Evolutionary conservation across 2,888 invertebrate genomes (phyloP), one percentile per base, ranked within the genome.

Genomic region (Smittia sp.): DNA sequence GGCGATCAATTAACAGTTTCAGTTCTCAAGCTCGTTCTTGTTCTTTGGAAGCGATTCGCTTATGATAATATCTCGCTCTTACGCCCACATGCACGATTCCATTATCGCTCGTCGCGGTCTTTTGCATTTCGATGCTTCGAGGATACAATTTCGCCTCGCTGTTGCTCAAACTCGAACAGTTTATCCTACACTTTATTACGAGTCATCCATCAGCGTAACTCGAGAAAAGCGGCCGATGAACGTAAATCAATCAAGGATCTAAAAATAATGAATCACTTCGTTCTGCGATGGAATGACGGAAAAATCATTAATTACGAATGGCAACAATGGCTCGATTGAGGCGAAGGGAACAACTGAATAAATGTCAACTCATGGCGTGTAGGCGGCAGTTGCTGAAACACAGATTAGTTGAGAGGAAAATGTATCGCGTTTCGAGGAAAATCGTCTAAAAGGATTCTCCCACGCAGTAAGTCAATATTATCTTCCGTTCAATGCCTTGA

Each of bases 401-500:
- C 38, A 38, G 38, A 38, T 38, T 11, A 52, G 15, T n/a, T 52
- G 15, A 15, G 7, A 6, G 22, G 58, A 58, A 58, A 58, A 18
- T 58, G 58, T 18, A 58, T 58, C 58, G n/a, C 9, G 7, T 58
- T 58, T 58, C 52, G n/a, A n/a, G n/a, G n/a, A n/a, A n/a, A n/a
- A 32, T 32, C 32, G 9, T 32, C 24, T 67, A 27, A 67, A 67
- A 67, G 27, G 67, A 32, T 27, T 67, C 67, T 67, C 67, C 67
- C 67, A 67, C 67, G 67, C 67, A 46, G n/a, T 11, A 46, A n/a
- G 46, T 46, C 11, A 11, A 15, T 65, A n/a, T 65, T 65, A n/a
- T n/a, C n/a, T n/a, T n/a, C n/a, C n/a, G n/a, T n/a, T n/a, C n/a
- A n/a, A n/a, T 27, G 32, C 15, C 15, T 24, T 65, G 25, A 62